Evolutionary conservation across 2,888 invertebrate genomes (phyloP).

Genomic region (Pachycephus smyrnensis): DNA sequence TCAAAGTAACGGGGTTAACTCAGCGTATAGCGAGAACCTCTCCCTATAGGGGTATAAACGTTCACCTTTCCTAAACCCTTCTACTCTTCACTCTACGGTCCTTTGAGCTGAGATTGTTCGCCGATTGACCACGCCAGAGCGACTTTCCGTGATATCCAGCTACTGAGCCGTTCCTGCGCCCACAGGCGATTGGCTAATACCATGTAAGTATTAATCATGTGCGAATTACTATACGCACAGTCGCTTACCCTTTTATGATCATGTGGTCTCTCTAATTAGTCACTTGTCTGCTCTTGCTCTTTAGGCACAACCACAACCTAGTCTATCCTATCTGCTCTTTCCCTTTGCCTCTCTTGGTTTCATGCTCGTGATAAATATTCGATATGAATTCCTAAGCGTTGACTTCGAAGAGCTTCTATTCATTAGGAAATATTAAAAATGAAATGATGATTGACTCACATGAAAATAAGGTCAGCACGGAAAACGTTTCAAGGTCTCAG

Average conservation of each 20-base stretch:
- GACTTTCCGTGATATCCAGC: background rate
- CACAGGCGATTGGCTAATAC: background rate
- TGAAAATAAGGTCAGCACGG: background rate
- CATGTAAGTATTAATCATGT: background rate
- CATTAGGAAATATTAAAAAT: background rate
- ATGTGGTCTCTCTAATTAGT: background rate
- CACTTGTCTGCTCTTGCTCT: background rate
- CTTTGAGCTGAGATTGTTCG: slow-evolving; percentile 25
- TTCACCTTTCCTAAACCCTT: slow-evolving; percentile 24
- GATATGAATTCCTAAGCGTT: background rate
- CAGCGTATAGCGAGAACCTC: background rate
- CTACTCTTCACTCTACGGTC: slow-evolving; percentile 10
- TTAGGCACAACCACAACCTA: background rate
- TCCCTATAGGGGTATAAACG: slow-evolving; percentile 21
- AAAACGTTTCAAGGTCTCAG: background rate
- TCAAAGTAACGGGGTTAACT: slow-evolving; percentile 12
- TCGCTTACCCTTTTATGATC: background rate
- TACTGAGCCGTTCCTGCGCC: background rate
- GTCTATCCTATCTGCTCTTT: background rate
- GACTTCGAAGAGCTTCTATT: background rate
- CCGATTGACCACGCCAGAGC: slow-evolving; percentile 19
- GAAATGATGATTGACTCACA: background rate
- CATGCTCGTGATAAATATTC: background rate
- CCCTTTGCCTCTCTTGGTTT: background rate
- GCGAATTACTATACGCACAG: background rate